These are phyloP conservation scores for Malacoctenus gilli DNA, from an alignment of 2,797 vertebrate species.

Conservation along the genomic window DNA sequence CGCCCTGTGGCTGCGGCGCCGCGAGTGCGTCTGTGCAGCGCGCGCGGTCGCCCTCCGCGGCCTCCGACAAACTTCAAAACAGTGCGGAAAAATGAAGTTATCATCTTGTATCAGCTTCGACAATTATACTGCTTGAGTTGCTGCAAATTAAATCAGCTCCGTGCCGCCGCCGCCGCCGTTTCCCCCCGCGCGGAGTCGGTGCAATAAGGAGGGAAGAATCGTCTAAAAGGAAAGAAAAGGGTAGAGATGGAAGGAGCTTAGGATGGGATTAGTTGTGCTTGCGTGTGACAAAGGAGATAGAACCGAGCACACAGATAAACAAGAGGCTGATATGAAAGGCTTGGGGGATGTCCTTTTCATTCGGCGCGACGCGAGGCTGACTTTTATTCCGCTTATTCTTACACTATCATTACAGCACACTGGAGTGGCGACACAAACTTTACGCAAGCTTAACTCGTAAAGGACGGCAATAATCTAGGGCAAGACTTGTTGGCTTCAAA, in stretches of 20 bases:
- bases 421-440: slow-evolving; percentile 50
- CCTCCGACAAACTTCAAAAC: slow-evolving; percentile 25
- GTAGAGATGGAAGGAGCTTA: slow-evolving; percentile 55
- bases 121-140: slow-evolving; percentile 46
- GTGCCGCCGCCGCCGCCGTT: slow-evolving; percentile 6
- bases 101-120: slow-evolving; percentile 44
- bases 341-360: slow-evolving; percentile 52
- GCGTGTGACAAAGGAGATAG: slow-evolving; percentile 62
- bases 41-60: slow-evolving; percentile 5
- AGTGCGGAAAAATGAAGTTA: slow-evolving; percentile 5
- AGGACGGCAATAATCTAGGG: slow-evolving; percentile 36
- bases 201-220: slow-evolving; percentile 27
- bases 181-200: slow-evolving; percentile 17
- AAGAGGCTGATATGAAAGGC: slow-evolving; percentile 54
- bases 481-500: slow-evolving; percentile 36
- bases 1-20: slow-evolving; percentile 24
- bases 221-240: slow-evolving; percentile 37
- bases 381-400: slow-evolving; percentile 49
- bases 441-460: slow-evolving; percentile 49
- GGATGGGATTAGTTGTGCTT: slow-evolving; percentile 68
- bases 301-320: slow-evolving; percentile 67
- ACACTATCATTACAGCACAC: slow-evolving; percentile 54
- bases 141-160: slow-evolving; percentile 50
- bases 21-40: not conserved
- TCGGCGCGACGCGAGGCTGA: slow-evolving; percentile 39